Evolutionary conservation across 1,140 invertebrate genomes (phyloP).

Genomic region (Polypedilum pembai): DNA sequence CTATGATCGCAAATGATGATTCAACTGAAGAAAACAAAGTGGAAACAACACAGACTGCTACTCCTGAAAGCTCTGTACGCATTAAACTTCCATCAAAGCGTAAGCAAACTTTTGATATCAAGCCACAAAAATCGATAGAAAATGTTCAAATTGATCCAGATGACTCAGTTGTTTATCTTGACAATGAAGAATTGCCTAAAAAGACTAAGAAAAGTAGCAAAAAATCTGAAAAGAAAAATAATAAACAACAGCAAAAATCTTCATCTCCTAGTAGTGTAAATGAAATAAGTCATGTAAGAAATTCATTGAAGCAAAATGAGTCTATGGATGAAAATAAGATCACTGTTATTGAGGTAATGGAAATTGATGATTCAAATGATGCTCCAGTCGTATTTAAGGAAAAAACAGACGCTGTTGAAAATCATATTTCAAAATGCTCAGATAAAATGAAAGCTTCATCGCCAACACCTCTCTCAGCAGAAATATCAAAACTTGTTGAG

Average conservation of each 20-base stretch:
- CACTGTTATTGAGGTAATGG: neutral
- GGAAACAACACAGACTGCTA: neutral
- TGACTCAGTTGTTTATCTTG: neutral
- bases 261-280: neutral
- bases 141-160: neutral
- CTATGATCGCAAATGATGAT: neutral
- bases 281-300: neutral
- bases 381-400: neutral
- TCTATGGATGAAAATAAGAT: neutral
- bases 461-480: neutral
- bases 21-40: neutral
- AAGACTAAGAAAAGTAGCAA: neutral
- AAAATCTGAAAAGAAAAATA: constrained; percentile 11
- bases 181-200: neutral
- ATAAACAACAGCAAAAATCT: neutral
- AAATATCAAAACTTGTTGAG: neutral
- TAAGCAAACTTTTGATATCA: neutral
- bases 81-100: neutral
- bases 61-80: neutral
- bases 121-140: neutral
- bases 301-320: neutral
- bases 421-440: neutral
- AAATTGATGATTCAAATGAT: neutral
- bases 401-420: neutral
- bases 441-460: neutral